Conservation (phyloP, 2,888 invertebrate genomes). For the Clunio marinus region DNA sequence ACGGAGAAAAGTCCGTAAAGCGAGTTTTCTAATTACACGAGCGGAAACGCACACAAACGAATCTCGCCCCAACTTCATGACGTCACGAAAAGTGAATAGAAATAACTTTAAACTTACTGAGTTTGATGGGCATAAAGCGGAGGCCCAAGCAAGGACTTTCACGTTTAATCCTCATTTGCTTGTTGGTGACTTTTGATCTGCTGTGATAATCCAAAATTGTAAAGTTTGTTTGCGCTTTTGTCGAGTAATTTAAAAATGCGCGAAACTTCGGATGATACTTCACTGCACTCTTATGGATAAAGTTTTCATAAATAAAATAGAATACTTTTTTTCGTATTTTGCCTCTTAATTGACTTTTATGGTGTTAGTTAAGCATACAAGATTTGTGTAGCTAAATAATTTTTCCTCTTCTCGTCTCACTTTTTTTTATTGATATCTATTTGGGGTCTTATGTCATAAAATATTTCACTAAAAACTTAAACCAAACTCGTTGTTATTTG, state of each 20-base stretch:
- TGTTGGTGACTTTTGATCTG: neutral
- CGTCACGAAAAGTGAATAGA: constrained; percentile 4
- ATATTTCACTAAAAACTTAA: constrained; percentile 4
- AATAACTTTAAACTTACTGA: constrained; percentile 43
- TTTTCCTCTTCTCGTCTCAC: no score
- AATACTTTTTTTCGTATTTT: constrained; percentile 3
- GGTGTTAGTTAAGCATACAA: constrained; percentile 35
- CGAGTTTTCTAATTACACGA: no score
- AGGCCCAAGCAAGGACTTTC: constrained; percentile 62
- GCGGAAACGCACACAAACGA: constrained; percentile 14
- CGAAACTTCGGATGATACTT: neutral
- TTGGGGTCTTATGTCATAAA: constrained; percentile 30
- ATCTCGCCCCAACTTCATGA: constrained; percentile 1
- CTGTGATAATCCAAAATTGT: neutral
- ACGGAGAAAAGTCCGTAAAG: neutral
- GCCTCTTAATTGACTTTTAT: constrained; percentile 37
- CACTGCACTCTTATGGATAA: neutral
- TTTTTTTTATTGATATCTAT: no score
- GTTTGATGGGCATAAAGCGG: constrained; percentile 56
- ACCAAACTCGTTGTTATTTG: neutral
- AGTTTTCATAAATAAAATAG: neutral
- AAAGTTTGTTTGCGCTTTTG: no score
- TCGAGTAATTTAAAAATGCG: no score
- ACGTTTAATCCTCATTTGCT: constrained; percentile 60
- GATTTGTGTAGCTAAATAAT: constrained; percentile 12